Base-by-base conservation (phyloP, 2,113 vertebrate genomes). In the Edolisoma coerulescens region DNA sequence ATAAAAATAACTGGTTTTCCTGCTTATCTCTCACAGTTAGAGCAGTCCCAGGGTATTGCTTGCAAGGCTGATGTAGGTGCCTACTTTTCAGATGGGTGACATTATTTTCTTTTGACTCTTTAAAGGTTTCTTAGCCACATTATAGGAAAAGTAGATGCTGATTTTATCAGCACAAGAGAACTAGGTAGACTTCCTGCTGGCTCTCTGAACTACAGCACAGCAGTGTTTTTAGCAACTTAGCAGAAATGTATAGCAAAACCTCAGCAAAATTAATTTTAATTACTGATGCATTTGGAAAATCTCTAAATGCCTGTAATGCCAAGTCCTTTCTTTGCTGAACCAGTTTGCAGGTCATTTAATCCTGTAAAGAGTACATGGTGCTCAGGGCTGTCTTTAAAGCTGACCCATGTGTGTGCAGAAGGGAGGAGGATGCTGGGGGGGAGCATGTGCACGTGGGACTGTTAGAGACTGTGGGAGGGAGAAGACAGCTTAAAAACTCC, bases 1-100 rank as follows among this genome's bases (percentile, higher is more conserved):
- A 11, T 68, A 93, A 93, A 92, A 94, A 94, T 91, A 95, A 90
- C 92, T 74, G 41, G 4, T 27, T 93, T 96, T 90, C 73, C 88
- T 6, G 30, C 90, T 95, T 93, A 71, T 83, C 87, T 89, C 75
- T 91, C 70, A 10, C 69, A 74, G 61, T 76, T 74, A 16, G 87
- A 59, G 63, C 61, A 87, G 59, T 80, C 78, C 76, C 16, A 6
- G 88, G 65, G 28, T 87, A 37, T 67, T 88, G 73, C 86, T 92
- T 75, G 68, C 88, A 68, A 74, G 69, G 57, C 85, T 90, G 65
- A 21, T 79, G 70, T 80, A 89, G 78, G 52, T 91, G 68, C 84
- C 59, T 65, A 3, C 69, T 89, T 95, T 78, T 94, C 81, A 82
- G 44, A 82, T 33, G 81, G 73, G 71, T 83, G 67, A 70, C 63